Evolutionary conservation across 2,888 invertebrate genomes (phyloP).

Genomic region (Eupithecia pulchellata): DNA sequence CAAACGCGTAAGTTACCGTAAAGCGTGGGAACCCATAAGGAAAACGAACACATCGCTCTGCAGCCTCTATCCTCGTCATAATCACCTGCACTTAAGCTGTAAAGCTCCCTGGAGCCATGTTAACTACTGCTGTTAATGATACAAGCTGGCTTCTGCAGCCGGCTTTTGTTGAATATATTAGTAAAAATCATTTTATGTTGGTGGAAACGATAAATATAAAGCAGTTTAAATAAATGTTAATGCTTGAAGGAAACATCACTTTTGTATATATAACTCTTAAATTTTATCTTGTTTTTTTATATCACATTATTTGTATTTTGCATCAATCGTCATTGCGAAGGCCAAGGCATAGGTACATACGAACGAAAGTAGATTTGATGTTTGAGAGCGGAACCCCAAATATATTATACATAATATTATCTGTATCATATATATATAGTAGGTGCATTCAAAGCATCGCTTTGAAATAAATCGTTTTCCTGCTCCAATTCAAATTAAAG

Average conservation of each 20-base stretch:
- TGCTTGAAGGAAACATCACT: too few relatives aligned
- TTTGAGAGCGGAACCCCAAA: neutral
- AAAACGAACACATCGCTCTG: conserved; percentile 18
- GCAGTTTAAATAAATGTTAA: too few relatives aligned
- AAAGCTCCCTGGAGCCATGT: conserved; percentile 21
- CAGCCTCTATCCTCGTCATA: conserved; percentile 17
- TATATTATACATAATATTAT: neutral
- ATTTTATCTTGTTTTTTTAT: too few relatives aligned
- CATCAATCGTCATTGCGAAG: too few relatives aligned
- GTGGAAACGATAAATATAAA: too few relatives aligned
- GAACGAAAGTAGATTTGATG: neutral
- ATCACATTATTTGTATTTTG: too few relatives aligned
- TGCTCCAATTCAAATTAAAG: neutral
- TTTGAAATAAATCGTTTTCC: neutral
- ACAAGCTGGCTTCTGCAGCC: neutral
- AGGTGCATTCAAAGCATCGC: neutral
- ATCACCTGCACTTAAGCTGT: conserved; percentile 24
- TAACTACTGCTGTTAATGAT: conserved; percentile 25
- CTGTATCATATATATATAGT: too few relatives aligned
- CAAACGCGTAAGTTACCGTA: neutral
- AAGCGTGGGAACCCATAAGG: conserved; percentile 29
- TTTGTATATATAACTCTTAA: too few relatives aligned
- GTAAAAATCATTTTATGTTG: neutral
- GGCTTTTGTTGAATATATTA: neutral
- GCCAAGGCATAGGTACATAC: neutral